These are phyloP conservation scores for Xenopus petersii DNA, from an alignment of 2,797 vertebrate genomes.

Conservation along the genomic window DNA sequence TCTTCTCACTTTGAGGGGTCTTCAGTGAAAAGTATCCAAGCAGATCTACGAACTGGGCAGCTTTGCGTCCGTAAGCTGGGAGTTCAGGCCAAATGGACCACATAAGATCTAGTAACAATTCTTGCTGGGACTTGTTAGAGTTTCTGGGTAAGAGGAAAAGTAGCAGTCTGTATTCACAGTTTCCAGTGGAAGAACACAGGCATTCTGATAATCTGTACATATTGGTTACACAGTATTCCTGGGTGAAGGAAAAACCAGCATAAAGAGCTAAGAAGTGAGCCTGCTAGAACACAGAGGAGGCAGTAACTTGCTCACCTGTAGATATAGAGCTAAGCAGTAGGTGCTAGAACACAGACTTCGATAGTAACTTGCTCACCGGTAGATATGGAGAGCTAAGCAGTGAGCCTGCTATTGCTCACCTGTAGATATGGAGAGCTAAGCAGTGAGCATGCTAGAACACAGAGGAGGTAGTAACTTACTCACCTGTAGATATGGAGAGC, in stretches of 20 bases:
- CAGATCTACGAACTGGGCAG: conserved; percentile 96
- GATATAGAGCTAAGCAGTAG: conserved; percentile 96
- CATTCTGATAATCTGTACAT: no score
- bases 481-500: conserved; percentile 95
- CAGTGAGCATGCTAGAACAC: conserved; percentile 98
- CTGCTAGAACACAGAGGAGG: no score
- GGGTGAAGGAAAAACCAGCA: no score
- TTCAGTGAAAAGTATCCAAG: conserved; percentile 97
- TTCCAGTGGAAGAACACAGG: no score
- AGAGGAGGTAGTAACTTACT: conserved; percentile 39
- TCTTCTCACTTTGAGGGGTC: conserved; percentile 96
- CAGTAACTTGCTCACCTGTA: conserved; percentile 76
- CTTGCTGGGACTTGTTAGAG: conserved; percentile 94
- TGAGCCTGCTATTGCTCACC: conserved; percentile 64
- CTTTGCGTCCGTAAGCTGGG: conserved; percentile 96
- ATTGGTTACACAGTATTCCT: no score
- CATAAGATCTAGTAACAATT: conserved; percentile 90
- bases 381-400: no score
- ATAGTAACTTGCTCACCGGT: no score
- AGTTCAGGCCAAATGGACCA: conserved; percentile 99
- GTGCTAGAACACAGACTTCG: conserved; percentile 92
- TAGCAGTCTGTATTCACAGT: background rate
- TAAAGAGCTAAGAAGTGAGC: no score
- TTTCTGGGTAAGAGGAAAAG: conserved; percentile 68
- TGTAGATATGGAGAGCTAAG: conserved; percentile 93